These are phyloP conservation scores for Upupa epops DNA, from an alignment of 2,113 vertebrate genomes.

Conservation along the genomic window DNA sequence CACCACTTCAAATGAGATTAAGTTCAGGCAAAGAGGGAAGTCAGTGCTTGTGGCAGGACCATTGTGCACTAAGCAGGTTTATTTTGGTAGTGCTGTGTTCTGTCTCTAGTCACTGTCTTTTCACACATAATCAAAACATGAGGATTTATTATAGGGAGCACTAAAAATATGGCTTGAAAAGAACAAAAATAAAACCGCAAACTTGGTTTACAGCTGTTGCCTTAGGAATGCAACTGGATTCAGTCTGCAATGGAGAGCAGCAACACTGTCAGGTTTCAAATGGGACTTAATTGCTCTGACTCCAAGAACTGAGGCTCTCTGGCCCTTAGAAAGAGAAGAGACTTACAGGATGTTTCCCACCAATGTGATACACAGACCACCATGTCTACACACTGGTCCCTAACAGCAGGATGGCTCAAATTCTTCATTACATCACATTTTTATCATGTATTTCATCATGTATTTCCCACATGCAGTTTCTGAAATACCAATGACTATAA, in stretches of 20 bases:
- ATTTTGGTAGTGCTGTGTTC: constrained; percentile 58
- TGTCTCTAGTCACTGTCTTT: constrained; percentile 62
- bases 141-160: constrained; percentile 66
- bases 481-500: not conserved
- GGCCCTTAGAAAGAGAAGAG: not conserved
- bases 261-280: constrained; percentile 27
- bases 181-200: constrained; percentile 65
- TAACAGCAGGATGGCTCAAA: not conserved
- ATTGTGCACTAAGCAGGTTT: constrained; percentile 34
- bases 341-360: not conserved
- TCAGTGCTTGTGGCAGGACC: constrained; percentile 52
- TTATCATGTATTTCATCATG: no score
- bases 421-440: not conserved
- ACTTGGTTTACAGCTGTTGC: constrained; percentile 52
- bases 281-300: not conserved
- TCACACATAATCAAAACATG: constrained; percentile 63
- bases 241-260: constrained; percentile 10
- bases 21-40: constrained; percentile 32
- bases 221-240: constrained; percentile 48
- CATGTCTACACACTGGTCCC: fast-evolving
- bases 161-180: constrained; percentile 56
- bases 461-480: not conserved
- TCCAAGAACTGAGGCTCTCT: not conserved
- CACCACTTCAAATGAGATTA: constrained; percentile 56
- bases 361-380: not conserved